These are phyloP conservation scores for Tragelaphus imberbis DNA, from an alignment of 2,113 vertebrate species.

Conservation along the genomic window DNA sequence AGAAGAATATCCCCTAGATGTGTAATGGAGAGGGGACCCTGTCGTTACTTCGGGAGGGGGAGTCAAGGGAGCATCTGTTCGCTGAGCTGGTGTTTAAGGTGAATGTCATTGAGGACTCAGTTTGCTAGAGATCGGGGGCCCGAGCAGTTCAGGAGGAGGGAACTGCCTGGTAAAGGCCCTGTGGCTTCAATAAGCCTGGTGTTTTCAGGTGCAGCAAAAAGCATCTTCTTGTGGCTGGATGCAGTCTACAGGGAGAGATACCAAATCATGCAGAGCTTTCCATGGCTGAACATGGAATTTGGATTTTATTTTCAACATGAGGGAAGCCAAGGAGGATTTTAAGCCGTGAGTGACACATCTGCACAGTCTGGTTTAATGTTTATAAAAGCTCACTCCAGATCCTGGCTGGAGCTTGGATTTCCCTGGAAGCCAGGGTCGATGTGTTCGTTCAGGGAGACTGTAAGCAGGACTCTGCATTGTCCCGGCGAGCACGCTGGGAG, in stretches of 20 bases:
- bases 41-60: background rate
- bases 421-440: fast-evolving
- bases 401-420: background rate
- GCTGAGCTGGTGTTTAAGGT: background rate
- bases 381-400: background rate
- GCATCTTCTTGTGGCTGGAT: background rate
- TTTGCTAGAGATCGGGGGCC: background rate
- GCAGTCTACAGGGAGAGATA: background rate
- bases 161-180: background rate
- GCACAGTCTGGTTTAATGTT: background rate
- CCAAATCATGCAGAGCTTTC: background rate
- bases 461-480: background rate
- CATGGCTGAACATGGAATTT: background rate
- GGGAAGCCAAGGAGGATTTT: background rate
- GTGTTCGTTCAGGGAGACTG: background rate
- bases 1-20: background rate
- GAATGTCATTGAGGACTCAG: background rate
- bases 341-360: background rate
- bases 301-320: background rate
- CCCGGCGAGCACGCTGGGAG: background rate
- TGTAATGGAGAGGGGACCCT: background rate
- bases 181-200: background rate
- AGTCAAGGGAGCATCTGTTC: background rate
- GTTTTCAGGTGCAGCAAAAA: background rate
- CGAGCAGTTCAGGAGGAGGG: background rate